These are phyloP conservation scores for Sarcophaga subvicina DNA, from an alignment of 2,888 invertebrate species.

Conservation along the genomic window DNA sequence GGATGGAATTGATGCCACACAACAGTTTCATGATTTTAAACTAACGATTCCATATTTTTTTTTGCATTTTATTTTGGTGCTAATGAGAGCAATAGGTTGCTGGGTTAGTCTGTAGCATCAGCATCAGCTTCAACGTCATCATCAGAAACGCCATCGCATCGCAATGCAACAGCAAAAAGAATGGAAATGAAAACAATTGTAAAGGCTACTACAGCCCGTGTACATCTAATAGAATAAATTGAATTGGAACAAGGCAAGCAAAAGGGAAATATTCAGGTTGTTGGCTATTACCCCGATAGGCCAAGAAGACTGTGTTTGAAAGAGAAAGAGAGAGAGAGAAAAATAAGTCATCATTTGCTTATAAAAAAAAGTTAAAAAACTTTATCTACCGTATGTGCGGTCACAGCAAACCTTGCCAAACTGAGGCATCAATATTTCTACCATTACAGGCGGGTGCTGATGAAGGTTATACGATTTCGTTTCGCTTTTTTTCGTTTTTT, in stretches of 20 bases:
- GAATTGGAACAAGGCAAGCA: too few species aligned
- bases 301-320: neutral
- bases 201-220: too few species aligned
- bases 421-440: neutral
- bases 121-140: constrained; percentile 11
- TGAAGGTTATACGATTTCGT: constrained; percentile 41
- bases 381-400: constrained; percentile 23
- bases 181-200: neutral
- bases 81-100: constrained; percentile 70
- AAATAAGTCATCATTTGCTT: too few species aligned
- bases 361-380: too few species aligned
- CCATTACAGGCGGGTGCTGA: constrained; percentile 29
- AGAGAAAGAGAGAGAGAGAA: too few species aligned
- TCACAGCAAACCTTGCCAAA: neutral
- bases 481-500: neutral
- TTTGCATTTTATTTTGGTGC: constrained; percentile 45
- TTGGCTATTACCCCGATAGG: neutral
- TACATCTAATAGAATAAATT: too few species aligned
- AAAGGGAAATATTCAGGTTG: too few species aligned
- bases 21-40: neutral
- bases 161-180: neutral
- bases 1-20: neutral
- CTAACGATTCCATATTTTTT: neutral
- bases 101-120: constrained; percentile 65
- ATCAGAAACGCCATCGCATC: neutral